Conservation (phyloP, 2,797 vertebrate genomes). For the Hoplostethus mediterraneus region DNA sequence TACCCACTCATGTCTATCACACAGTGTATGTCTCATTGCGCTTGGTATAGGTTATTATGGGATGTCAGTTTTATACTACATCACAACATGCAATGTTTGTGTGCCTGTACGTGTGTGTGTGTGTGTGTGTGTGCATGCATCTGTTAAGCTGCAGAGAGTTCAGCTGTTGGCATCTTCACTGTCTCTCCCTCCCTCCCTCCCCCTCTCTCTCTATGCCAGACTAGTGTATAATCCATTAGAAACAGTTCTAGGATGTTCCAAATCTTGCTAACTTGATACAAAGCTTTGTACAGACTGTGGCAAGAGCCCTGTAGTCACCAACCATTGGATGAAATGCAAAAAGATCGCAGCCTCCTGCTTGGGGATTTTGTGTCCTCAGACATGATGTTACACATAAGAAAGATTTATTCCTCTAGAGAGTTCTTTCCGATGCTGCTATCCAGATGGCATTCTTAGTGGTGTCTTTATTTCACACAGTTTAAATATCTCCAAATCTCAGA, state of each 20-base stretch:
- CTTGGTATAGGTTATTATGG: conserved; percentile 38
- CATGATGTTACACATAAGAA: conserved; percentile 64
- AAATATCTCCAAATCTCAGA: conserved; percentile 45
- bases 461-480: conserved; percentile 63
- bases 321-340: conserved; percentile 59
- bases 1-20: too few species aligned
- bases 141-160: conserved; percentile 63
- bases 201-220: conserved; percentile 27
- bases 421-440: conserved; percentile 55
- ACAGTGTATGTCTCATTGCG: background rate
- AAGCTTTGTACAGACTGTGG: conserved; percentile 65
- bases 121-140: conserved; percentile 10
- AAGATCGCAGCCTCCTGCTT: conserved; percentile 60
- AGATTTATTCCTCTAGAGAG: conserved; percentile 65
- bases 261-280: conserved; percentile 74
- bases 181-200: conserved; percentile 7
- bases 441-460: conserved; percentile 58
- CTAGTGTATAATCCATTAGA: conserved; percentile 74
- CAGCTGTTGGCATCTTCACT: conserved; percentile 59
- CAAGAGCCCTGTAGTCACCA: conserved; percentile 62
- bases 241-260: conserved; percentile 72
- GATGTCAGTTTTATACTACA: conserved; percentile 44
- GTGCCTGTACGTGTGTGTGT: conserved; percentile 6
- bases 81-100: conserved; percentile 61
- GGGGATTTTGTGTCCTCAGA: conserved; percentile 60